Percentiles rank a stretch among this genome's conserved stretches.
Conservation (phyloP, 2,113 vertebrate genomes). For the Crotophaga sulcirostris region DNA sequence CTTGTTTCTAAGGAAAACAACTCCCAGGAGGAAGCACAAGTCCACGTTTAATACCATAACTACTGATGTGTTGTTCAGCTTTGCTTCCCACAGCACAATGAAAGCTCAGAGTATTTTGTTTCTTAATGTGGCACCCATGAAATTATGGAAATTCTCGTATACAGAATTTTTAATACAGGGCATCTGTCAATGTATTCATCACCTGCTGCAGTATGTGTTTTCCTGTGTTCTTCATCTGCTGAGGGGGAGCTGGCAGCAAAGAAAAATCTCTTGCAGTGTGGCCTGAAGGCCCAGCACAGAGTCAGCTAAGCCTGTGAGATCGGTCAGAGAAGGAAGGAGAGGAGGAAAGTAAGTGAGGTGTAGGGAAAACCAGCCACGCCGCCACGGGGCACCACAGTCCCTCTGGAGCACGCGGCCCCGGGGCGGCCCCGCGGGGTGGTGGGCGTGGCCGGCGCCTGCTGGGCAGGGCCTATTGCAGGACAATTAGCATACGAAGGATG, state of each 20-base stretch:
- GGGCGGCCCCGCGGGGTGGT: too few species aligned
- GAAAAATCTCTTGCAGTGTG: neutral
- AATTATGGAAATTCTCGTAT: neutral
- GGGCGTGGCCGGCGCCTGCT: too few species aligned
- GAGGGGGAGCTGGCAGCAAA: neutral
- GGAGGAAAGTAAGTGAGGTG: too few species aligned
- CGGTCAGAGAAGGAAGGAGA: too few species aligned
- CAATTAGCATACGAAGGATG: too few species aligned
- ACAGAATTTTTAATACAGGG: neutral
- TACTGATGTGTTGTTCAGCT: neutral
- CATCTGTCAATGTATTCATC: neutral
- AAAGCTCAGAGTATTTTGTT: neutral
- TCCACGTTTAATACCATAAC: conserved; percentile 32
- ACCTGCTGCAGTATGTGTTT: neutral
- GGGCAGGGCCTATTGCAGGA: too few species aligned
- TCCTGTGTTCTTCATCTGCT: neutral
- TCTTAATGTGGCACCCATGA: conserved; percentile 8
- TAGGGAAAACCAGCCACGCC: too few species aligned
- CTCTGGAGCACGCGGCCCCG: too few species aligned
- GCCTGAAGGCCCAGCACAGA: neutral
- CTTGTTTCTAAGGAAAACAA: conserved; percentile 57
- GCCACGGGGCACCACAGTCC: too few species aligned
- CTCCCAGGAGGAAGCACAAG: conserved; percentile 45
- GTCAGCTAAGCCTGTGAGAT: neutral
- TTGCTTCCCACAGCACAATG: conserved; percentile 8